Evolutionary conservation across 1,140 invertebrate species (phyloP), one percentile per base, ranked within the genome.

Genomic region (Drosophila mojavensis): DNA sequence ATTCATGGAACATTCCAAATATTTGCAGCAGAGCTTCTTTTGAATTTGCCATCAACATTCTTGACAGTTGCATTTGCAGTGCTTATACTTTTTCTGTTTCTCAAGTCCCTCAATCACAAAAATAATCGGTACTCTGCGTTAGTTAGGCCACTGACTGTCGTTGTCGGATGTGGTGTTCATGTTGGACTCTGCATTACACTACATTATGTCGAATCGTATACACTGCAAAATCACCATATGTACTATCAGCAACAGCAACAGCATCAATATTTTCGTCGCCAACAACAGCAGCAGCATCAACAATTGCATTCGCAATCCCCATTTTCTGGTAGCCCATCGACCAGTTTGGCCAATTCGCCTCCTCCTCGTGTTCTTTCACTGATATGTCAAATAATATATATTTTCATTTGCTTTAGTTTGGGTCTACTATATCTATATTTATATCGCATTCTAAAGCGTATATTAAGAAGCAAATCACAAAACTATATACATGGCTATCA

Each of bases 381-480:
- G 17, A 94, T 97, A 33, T 98, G 97, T 81, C 96, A 97, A 92
- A 96, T 96, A 78, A 95, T 97, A 65, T 97, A 96, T 88, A 96
- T 97, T 53, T 93, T 97, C 68, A 94, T 96, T 26, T 96, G 96
- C 77, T 94, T 97, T 6, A 95, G 95, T 3, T 93, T 98, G 10
- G 97, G 97, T 0, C 92, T 97, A 0, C 95, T 96, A 65, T 98
- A 98, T 93, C 93, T 98, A 54, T 97, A 97, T 91, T 94, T 97
- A 33, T 98, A 98, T 91, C 94, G 93, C 75, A 95, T 94, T 75
- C 93, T 95, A 26, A 95, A 95, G 76, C 94, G 94, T 54, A 94
- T 95, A 26, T 81, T 95, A 26, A 93, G 94, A 58, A 95, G 95
- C 82, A 95, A 95, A 85, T 95, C 94, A 45, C 94, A 95, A 67